Evolutionary conservation across 2,113 vertebrate species (phyloP).

Genomic region (Chlorodrepanis virens): DNA sequence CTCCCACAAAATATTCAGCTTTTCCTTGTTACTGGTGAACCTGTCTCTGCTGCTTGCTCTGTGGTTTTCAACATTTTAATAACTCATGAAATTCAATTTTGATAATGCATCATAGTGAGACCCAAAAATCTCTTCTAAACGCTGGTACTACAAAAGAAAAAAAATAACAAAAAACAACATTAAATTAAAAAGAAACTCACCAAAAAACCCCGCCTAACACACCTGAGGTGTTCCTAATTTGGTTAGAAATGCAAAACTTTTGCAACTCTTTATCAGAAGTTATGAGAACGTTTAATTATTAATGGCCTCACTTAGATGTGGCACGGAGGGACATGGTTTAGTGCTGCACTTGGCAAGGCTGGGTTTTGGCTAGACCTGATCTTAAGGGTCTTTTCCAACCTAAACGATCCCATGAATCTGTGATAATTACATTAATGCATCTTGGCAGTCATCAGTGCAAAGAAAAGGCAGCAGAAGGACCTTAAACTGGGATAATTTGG

Average conservation of each 20-base stretch:
- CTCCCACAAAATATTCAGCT: background rate
- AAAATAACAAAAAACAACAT: no score
- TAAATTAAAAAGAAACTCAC: no score
- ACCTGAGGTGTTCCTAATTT: rapidly evolving
- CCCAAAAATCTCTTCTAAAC: background rate
- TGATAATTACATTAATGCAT: background rate
- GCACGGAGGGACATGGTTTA: rapidly evolving
- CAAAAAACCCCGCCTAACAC: background rate
- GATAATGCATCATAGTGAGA: rapidly evolving
- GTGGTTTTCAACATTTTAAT: background rate
- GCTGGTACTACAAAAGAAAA: no score
- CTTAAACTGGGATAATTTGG: background rate
- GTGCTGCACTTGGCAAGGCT: background rate
- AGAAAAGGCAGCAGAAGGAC: background rate
- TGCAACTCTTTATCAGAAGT: background rate
- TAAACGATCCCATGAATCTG: background rate
- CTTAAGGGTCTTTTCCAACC: background rate
- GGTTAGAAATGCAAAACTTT: background rate
- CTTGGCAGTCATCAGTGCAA: background rate
- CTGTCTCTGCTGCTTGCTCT: background rate
- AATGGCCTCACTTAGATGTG: background rate
- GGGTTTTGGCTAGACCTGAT: background rate
- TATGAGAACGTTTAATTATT: background rate
- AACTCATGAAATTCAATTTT: background rate
- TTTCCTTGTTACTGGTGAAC: background rate